Evolutionary conservation across 2,797 vertebrate genomes (phyloP).

Genomic region (Brachymystax lenok): DNA sequence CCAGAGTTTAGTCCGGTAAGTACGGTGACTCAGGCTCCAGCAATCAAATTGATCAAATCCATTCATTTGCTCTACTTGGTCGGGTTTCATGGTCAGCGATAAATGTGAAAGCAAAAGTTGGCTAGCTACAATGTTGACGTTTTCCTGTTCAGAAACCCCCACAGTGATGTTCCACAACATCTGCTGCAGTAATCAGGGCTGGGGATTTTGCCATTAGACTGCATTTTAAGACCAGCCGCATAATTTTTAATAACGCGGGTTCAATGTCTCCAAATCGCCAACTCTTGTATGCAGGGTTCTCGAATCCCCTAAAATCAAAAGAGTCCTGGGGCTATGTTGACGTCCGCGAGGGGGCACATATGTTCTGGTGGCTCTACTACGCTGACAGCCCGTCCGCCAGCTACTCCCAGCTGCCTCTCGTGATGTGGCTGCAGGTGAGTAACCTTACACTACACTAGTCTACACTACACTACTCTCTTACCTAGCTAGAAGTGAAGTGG

Average conservation of each 20-base stretch:
- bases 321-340: slow-evolving; percentile 89
- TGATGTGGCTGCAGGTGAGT: slow-evolving; percentile 96
- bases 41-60: neutral
- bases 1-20: no score
- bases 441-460: neutral
- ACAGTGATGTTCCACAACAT: neutral
- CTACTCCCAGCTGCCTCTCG: slow-evolving; percentile 81
- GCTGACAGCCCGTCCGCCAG: slow-evolving; percentile 71
- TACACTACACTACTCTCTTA: neutral
- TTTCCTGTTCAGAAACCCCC: neutral
- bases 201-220: no score
- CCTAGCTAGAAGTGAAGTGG: neutral
- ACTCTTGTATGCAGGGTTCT: slow-evolving; percentile 43
- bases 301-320: slow-evolving; percentile 43
- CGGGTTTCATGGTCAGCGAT: neutral
- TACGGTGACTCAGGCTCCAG: neutral
- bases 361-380: slow-evolving; percentile 98
- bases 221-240: no score
- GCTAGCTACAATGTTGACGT: neutral
- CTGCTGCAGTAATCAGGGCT: neutral
- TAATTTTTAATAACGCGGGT: no score
- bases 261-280: neutral
- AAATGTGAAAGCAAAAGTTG: neutral
- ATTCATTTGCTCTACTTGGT: neutral
- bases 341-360: slow-evolving; percentile 86